Conservation (phyloP, 2,113 vertebrate genomes). For the Larimichthys polyactis region DNA sequence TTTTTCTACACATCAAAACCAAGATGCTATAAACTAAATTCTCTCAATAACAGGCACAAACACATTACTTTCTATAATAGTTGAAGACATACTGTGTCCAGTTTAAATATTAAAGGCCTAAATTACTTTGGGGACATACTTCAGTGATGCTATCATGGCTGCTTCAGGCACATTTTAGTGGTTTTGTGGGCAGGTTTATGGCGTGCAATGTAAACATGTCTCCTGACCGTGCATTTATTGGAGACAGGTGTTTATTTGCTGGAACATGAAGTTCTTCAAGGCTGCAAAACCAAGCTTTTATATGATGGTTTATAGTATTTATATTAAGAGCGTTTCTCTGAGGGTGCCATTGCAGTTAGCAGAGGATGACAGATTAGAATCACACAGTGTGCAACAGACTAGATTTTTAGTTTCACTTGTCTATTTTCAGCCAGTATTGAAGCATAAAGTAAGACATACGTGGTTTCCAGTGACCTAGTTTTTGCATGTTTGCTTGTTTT, state of each 20-base stretch:
- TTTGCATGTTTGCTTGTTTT: background rate
- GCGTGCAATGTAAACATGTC: conserved; percentile 24
- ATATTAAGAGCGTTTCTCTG: background rate
- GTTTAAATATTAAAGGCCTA: conserved; percentile 29
- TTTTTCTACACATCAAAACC: conserved; percentile 21
- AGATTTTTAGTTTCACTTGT: conserved; percentile 8
- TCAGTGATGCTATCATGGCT: conserved; percentile 18
- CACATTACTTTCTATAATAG: conserved; percentile 15
- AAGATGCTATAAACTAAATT: conserved; percentile 11
- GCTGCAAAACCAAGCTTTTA: conserved; percentile 32
- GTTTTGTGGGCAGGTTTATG: conserved; percentile 52
- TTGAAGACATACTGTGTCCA: conserved; percentile 15
- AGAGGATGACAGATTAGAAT: background rate
- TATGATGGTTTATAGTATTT: conserved; percentile 12
- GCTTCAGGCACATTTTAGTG: conserved; percentile 39
- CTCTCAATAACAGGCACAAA: conserved; percentile 18
- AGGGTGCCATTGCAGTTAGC: background rate
- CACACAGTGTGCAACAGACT: background rate
- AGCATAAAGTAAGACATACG: background rate
- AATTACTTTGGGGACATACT: conserved; percentile 27
- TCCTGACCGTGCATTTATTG: conserved; percentile 27
- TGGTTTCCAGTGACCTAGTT: conserved; percentile 50
- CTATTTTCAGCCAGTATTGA: background rate
- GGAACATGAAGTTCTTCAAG: conserved; percentile 20
- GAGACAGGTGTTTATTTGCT: conserved; percentile 46